Base-by-base conservation (phyloP, 2,797 vertebrate species). In the Acanthiza pusilla region DNA sequence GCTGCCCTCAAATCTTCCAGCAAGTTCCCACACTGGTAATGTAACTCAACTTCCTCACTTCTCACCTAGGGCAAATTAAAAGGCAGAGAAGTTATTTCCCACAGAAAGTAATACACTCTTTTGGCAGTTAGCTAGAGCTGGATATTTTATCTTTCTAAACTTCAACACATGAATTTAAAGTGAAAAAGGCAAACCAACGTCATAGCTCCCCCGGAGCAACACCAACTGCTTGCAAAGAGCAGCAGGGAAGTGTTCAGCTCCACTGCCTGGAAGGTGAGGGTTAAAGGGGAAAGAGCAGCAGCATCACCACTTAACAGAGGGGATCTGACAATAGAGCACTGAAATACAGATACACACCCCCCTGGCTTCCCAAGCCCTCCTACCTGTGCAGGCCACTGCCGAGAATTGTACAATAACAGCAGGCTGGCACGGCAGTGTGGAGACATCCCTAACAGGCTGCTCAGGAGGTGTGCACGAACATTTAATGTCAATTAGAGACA, bases 201-300 rank as follows among this genome's bases (percentile, higher is more conserved):
- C 58, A 32, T 12, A 50, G 9, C 19, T 40, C 30, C 50, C 32
- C 63, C 53, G 13, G 43, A 62, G 54, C 40, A 74, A 7, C 0
- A 34, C 19, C 47, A 58, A 13, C n/a, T 34, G 42, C 58, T 53
- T 45, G 54, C 65, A 75, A 42, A 40, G 30, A 48, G 43, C 27
- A 51, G 77, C 91, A 73, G 60, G 50, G 54, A 61, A 83, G 21
- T 5, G 15, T 11, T 66, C 63, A 30, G 53, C 70, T 73, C 14
- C 0, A 5, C 57, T 10, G 0, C 47, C 36, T 36, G 73, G 5
- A 80, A 42, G 0, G 0, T 1, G 62, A 62, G 79, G 70, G 76
- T 81, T 88, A 78, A 65, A 75, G 42, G 79, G 51, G 22, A 87
- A 66, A 79, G 26, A 92, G 45, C 34, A 72, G 70, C 66, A 79